Base-by-base conservation (phyloP, 2,113 vertebrate species). In the Melospiza melodia region DNA sequence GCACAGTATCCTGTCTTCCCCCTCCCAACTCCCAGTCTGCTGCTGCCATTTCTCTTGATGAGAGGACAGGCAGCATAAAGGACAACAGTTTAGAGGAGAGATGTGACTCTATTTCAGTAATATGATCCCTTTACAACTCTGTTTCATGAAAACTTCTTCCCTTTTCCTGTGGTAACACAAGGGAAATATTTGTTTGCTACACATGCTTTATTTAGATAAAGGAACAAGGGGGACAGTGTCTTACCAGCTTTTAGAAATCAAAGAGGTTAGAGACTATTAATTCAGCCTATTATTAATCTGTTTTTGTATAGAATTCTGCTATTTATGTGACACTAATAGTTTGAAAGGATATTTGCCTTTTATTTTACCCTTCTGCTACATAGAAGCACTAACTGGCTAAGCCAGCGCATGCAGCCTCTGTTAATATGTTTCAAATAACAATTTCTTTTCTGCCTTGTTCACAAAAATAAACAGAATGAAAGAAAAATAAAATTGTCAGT, bases 391-490 rank as follows among this genome's bases (percentile, higher is more conserved):
- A 89, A 77, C 85, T 31, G 82, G 71, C 75, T 94, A 65, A 49
- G n/a, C 86, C 43, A 44, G 58, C 66, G 75, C 73, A 68, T 82
- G 82, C 91, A 97, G 51, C 43, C 88, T 65, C 79, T 96, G 94
- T 93, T 98, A 97, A 95, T 95, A 79, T 85, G 90, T 94, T 92
- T 92, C 75, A 91, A 96, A 96, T 75, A 93, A 86, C 91, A 85
- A 28, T 97, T 97, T 93, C 75, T 97, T 95, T 97, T 96, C 83
- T 96, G 93, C 95, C 89, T 84, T 85, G 91, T 87, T 80, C 95
- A 89, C 93, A 97, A 95, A 95, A 97, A 98, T 94, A 97, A 98
- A 97, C 94, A 91, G 83, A 97, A 96, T 86, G 83, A 90, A 91
- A 97, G 57, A 80, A 90, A 86, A 67, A 69, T 90, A 94, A 94